phyloP scores from a whole-genome alignment of 2,888 invertebrate species.

The Axea sp. region DNA sequence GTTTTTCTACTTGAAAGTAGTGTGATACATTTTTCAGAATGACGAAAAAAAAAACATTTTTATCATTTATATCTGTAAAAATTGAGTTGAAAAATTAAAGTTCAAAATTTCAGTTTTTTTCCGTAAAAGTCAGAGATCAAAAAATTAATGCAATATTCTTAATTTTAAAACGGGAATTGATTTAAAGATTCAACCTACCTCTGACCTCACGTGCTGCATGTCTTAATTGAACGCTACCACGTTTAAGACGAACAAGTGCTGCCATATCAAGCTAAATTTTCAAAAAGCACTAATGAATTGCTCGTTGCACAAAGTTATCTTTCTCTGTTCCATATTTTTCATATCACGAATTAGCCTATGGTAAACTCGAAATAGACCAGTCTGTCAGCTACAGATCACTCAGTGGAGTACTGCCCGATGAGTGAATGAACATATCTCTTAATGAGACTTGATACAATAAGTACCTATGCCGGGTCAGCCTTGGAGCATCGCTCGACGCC shows the following conservation, averaged over 20 bases:
- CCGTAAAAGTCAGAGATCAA: too few relatives aligned
- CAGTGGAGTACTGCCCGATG: slow-evolving; percentile 55
- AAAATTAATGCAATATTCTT: too few relatives aligned
- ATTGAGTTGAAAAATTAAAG: too few relatives aligned
- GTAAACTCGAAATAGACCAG: slow-evolving; percentile 63
- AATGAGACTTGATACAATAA: slow-evolving; percentile 80
- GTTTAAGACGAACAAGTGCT: slow-evolving; percentile 79
- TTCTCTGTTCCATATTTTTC: slow-evolving; percentile 54
- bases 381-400: slow-evolving; percentile 64
- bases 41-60: too few relatives aligned
- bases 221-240: slow-evolving; percentile 81
- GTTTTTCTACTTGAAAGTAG: neutral
- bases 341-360: slow-evolving; percentile 9
- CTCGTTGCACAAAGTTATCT: slow-evolving; percentile 10
- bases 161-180: neutral
- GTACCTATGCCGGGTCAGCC: slow-evolving; percentile 76
- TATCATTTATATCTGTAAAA: too few relatives aligned
- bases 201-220: slow-evolving; percentile 82
- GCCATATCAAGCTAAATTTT: slow-evolving; percentile 69
- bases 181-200: slow-evolving; percentile 73
- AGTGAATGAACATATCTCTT: slow-evolving; percentile 75
- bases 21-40: neutral
- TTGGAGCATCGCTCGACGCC: slow-evolving; percentile 72
- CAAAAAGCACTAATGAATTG: slow-evolving; percentile 19
- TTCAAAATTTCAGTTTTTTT: too few relatives aligned